phyloP scores from a whole-genome alignment of 2,888 invertebrate species.

The Ophion slaviceki region DNA sequence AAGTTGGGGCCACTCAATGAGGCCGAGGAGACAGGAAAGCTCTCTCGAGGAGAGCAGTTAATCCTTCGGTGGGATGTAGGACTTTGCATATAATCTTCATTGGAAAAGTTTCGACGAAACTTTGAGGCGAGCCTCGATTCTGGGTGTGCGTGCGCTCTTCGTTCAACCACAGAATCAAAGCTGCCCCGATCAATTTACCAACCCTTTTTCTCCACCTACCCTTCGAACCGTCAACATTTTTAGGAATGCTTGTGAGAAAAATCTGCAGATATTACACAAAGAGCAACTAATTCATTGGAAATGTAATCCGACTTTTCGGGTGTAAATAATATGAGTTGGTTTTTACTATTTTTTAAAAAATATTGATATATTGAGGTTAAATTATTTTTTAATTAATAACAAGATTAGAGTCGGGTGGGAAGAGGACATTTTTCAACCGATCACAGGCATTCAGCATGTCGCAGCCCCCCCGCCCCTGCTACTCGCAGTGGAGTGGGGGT shows the following conservation, averaged over 20 bases:
- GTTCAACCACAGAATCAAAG: background rate
- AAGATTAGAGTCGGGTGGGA: too few relatives aligned
- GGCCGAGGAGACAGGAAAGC: conserved; percentile 79
- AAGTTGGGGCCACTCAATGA: conserved; percentile 57
- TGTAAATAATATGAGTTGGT: too few relatives aligned
- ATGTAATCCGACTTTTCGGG: too few relatives aligned
- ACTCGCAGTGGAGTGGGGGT: too few relatives aligned
- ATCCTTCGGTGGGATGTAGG: conserved; percentile 46
- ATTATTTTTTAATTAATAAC: too few relatives aligned
- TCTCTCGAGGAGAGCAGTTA: conserved; percentile 80
- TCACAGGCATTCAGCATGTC: too few relatives aligned
- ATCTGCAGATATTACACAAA: too few relatives aligned
- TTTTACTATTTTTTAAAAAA: too few relatives aligned
- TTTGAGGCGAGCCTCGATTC: conserved; percentile 63
- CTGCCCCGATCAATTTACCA: background rate
- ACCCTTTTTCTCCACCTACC: background rate
- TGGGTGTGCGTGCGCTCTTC: conserved; percentile 28
- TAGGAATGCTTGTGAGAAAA: background rate
- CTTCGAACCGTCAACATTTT: background rate
- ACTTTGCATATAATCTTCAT: conserved; percentile 81
- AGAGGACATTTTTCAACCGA: too few relatives aligned
- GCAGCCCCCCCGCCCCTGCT: too few relatives aligned
- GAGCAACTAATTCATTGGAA: too few relatives aligned
- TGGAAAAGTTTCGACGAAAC: conserved; percentile 80
- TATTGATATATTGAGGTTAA: too few relatives aligned